Base-by-base conservation (phyloP, 2,113 vertebrate genomes). In the Rhegmatorhina hoffmannsi region DNA sequence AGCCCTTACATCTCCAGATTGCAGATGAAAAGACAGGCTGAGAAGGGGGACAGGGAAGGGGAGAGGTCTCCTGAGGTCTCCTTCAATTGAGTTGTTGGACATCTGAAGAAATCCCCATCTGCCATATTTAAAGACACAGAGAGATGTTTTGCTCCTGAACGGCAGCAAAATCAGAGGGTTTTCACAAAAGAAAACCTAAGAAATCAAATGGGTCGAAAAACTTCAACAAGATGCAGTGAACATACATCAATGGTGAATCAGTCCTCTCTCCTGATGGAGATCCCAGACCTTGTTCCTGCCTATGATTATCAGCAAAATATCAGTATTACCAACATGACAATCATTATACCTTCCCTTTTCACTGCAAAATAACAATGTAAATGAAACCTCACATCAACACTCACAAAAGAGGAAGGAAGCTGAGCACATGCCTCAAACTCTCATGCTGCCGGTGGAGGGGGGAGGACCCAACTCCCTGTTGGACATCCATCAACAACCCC, bases 1-100 rank as follows among this genome's bases (percentile, higher is more conserved):
- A 90, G 95, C 92, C 96, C 89, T 97, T 94, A 94, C 95, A 90
- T 94, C 96, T 95, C 84, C 38, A 75, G 96, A 94, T 95, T 97
- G 97, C 96, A 95, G 97, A 96, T 90, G 91, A 96, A 97, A 95
- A 93, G 87, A 68, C 93, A 95, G 94, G 96, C 92, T 90, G 86
- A 53, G 89, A 84, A 92, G 84, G 77, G 87, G 95, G 92, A 88
- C 91, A 77, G 66, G 56, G 89, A 94, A 90, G 80, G 58, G 66
- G 38, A 78, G 58, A 93, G 84, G 84, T 94, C 92, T 95, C 90
- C 78, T 49, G 60, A 93, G 86, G 80, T 92, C 91, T 94, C 88
- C 81, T 93, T 95, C 89, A 78, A 81, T 47, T 95, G 94, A 97
- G 88, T 85, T 72, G 84, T 84, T 95, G 92, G 95, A 94, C 90